Evolutionary conservation across 2,113 vertebrate genomes (phyloP), one percentile per base, ranked within the genome.

Genomic region (Eulacestoma nigropectus): DNA sequence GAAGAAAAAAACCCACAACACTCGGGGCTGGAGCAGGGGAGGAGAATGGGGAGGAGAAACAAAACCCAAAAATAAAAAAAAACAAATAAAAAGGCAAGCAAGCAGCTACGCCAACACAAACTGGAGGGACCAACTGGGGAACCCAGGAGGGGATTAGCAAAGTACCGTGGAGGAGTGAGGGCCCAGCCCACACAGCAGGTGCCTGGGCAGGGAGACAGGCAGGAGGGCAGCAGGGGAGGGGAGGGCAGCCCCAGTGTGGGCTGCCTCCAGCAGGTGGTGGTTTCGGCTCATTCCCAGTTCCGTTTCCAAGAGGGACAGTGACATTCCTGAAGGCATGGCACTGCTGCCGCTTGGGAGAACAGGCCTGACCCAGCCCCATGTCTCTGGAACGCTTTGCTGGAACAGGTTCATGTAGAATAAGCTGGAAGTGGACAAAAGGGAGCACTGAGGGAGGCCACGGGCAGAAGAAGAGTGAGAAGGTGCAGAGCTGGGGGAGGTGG

Each of bases 81-180:
- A 20, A 18, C 37, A 70, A 91, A 96, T 77, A 56, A 94, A 98
- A 98, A 94, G 94, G 96, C 95, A 97, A 95, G 78, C 64, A 18
- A 94, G 77, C 50, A 95, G 95, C 90, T 97, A 97, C 11, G 53
- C 63, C 91, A 85, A 90, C 35, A 35, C 30, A 62, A 82, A 94
- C 86, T 18, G 22, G 81, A 83, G 82, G 84, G 92, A 56, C 37
- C 93, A 35, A 32, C 6, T n/a, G 23, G 72, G 52, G 46, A 65
- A 91, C 19, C 55, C 21, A 84, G 57, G 90, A 84, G n/a, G 87
- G 27, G 90, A 83, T 74, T 37, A 60, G 93, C 53, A 19, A 93
- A 91, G 95, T 87, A 93, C 82, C 85, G 2, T 60, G 86, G 57
- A 83, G 90, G 73, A 87, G 68, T 23, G 10, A n/a, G n/a, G 25